Conservation (phyloP, 2,888 invertebrate genomes). For the Cheilosia impressa region DNA sequence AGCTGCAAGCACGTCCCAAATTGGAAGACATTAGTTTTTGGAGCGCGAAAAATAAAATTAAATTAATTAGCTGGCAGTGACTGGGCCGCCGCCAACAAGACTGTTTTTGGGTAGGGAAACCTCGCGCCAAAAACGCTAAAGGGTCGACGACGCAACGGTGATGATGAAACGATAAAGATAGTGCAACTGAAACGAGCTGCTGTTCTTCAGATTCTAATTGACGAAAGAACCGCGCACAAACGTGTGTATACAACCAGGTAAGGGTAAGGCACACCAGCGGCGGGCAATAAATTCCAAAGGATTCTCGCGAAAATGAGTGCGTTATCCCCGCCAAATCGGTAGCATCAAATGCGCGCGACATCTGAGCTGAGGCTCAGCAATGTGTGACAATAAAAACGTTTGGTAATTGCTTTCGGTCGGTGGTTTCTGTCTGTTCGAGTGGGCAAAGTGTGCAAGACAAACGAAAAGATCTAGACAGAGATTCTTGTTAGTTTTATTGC, state of each 20-base stretch:
- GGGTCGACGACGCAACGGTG: constrained; percentile 32
- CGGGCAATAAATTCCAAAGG: constrained; percentile 70
- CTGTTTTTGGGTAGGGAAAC: constrained; percentile 50
- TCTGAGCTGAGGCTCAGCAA: constrained; percentile 36
- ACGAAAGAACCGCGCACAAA: constrained; percentile 45
- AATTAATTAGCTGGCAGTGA: constrained; percentile 67
- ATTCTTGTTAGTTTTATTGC: background rate
- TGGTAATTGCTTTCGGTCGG: constrained; percentile 59
- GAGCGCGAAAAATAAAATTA: constrained; percentile 69
- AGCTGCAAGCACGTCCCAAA: constrained; percentile 65
- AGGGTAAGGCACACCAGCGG: constrained; percentile 25
- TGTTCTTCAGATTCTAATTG: constrained; percentile 50
- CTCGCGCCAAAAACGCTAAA: constrained; percentile 41
- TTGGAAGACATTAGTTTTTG: constrained; percentile 64
- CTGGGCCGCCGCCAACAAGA: constrained; percentile 15
- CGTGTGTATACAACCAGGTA: constrained; percentile 12
- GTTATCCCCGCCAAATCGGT: constrained; percentile 63
- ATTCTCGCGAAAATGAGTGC: constrained; percentile 66
- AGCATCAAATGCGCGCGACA: constrained; percentile 61
- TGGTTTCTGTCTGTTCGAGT: constrained; percentile 12
- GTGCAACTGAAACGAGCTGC: constrained; percentile 58
- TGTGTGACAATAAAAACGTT: constrained; percentile 67
- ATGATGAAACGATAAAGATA: constrained; percentile 69
- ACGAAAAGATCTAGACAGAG: background rate
- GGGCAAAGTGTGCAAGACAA: constrained; percentile 9